Percentiles rank a stretch among this genome's conserved stretches.
Conservation (phyloP, 2,797 vertebrate species). For the Tolypeutes matacus region DNA sequence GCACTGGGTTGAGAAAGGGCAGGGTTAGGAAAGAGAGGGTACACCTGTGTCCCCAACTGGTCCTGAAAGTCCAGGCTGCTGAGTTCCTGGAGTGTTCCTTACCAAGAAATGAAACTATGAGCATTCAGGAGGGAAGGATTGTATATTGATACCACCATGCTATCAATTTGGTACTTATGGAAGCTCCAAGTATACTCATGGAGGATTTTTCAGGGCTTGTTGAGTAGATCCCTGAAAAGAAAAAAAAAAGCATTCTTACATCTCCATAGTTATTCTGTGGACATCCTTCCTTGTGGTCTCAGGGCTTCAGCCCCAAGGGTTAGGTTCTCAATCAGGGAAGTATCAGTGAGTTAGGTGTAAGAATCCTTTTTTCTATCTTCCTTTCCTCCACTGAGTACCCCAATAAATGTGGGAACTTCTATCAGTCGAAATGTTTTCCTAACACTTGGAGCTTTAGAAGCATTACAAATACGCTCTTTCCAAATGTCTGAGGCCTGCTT, state of each 20-base stretch:
- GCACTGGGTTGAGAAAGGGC: background rate
- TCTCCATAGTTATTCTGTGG: fast-evolving
- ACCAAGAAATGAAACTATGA: background rate
- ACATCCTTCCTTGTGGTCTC: background rate
- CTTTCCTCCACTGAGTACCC: background rate
- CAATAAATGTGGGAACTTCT: background rate
- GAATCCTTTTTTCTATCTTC: background rate
- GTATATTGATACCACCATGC: background rate
- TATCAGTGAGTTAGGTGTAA: background rate
- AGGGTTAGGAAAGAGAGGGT: background rate
- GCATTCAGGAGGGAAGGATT: background rate
- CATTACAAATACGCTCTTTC: background rate
- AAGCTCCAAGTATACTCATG: background rate
- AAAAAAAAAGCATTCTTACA: background rate
- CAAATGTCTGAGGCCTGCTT: background rate
- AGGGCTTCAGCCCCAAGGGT: too few relatives aligned
- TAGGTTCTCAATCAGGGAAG: background rate
- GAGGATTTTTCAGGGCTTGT: background rate
- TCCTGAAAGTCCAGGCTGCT: background rate
- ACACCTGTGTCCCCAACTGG: too few relatives aligned
- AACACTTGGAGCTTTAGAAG: background rate
- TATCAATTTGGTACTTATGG: background rate
- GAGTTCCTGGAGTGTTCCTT: background rate
- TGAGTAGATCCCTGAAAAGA: background rate
- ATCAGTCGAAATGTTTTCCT: background rate